Base-by-base conservation (phyloP, 2,797 vertebrate genomes). In the Picus viridis region DNA sequence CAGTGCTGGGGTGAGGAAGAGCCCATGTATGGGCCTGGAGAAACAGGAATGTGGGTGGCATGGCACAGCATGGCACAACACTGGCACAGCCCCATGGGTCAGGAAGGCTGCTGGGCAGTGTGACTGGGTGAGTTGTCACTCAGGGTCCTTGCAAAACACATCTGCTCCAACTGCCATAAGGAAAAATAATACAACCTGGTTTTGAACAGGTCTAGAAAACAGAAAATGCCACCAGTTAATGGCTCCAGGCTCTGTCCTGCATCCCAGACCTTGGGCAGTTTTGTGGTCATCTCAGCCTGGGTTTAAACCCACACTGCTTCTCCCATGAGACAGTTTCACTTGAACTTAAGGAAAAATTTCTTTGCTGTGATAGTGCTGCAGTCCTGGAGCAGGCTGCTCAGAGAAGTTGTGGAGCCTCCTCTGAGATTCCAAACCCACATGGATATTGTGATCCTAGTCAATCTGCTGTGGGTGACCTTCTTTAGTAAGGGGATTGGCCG, bases 81-180 rank as follows among this genome's bases (percentile, higher is more conserved):
- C 49, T 1, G 63, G 49, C 91, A 81, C 79, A 71, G 88, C 92
- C 79, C 75, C 61, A 77, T 22, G 77, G 93, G 95, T 92, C 86
- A 89, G 68, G 36, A 18, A 88, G 90, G 89, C 68, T 87, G 68
- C 75, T 82, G 83, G 92, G 87, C 84, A 47, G 92, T 58, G 36
- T 51, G 69, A 81, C 64, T 24, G 16, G 75, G 88, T 23, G 5
- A 57, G 62, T 67, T 78, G 92, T 80, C 34, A 18, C 79, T 88
- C 24, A 0, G 68, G 12, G 30, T 77, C 91, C 81, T 83, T 57
- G 77, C 88, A 80, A 94, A 96, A 82, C 59, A 72, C 47, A 23
- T 19, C 32, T 74, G 41, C 79, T 86, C 63, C 12, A 29, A 11
- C 2, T 51, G 41, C 30, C 12, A 71, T 3, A 3, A 26, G 10